Conservation (phyloP, 2,888 invertebrate genomes). For the Ophonus ardosiacus region DNA sequence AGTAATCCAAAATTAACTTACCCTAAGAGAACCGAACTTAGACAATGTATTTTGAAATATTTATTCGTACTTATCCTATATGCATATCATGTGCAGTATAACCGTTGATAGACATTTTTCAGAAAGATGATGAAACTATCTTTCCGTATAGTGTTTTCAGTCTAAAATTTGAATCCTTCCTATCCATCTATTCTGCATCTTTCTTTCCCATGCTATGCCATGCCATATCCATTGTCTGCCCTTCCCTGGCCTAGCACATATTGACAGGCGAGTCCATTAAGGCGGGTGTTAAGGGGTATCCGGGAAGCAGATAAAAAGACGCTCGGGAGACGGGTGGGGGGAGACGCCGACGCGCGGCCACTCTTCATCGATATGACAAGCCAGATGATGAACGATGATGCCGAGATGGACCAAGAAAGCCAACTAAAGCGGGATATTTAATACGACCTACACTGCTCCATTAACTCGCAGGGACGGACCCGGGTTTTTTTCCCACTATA, state of each 20-base stretch:
- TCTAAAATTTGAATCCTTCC: not conserved
- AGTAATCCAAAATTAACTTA: no score
- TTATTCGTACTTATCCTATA: no score
- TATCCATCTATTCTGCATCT: not conserved
- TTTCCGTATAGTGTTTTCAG: not conserved
- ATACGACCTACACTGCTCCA: constrained; percentile 37
- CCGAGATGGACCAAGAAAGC: constrained; percentile 52
- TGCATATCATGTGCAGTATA: no score
- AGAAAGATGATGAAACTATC: not conserved
- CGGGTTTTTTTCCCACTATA: not conserved
- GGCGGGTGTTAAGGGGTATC: constrained; percentile 41
- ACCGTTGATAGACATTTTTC: no score
- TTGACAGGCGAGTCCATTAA: constrained; percentile 56
- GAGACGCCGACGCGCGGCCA: not conserved
- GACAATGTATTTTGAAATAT: no score
- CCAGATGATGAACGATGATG: constrained; percentile 63
- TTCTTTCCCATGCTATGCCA: not conserved
- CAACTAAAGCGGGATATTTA: constrained; percentile 50
- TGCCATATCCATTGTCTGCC: not conserved
- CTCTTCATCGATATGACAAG: constrained; percentile 60
- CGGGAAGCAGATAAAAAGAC: constrained; percentile 42
- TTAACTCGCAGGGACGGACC: constrained; percentile 33
- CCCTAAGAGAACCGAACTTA: no score
- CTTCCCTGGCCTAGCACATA: constrained; percentile 4
- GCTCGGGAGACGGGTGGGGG: not conserved